phyloP scores from a whole-genome alignment of 2,888 invertebrate genomes.

The Xanthorhoe spadicearia region DNA sequence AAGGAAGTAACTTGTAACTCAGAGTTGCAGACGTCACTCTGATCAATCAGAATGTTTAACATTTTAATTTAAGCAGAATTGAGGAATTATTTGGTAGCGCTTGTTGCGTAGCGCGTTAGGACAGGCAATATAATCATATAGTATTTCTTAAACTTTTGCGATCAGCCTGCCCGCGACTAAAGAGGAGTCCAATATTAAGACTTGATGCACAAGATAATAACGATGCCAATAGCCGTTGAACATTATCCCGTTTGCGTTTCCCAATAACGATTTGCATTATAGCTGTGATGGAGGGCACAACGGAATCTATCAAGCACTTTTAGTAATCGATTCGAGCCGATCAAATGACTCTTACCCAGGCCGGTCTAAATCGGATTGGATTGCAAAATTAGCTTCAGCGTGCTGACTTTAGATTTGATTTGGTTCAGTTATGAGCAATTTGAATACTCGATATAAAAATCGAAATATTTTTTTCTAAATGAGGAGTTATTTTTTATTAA shows the following conservation, averaged over 20 bases:
- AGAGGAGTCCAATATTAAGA: constrained; percentile 6
- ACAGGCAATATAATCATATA: too few species aligned
- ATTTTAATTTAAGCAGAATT: constrained; percentile 5
- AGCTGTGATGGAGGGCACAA: constrained; percentile 50
- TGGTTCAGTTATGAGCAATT: not conserved
- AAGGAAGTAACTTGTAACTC: constrained; percentile 51
- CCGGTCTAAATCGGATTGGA: not conserved
- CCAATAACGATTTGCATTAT: constrained; percentile 45
- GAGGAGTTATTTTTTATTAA: not conserved
- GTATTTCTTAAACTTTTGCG: too few species aligned
- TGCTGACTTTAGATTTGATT: constrained; percentile 7
- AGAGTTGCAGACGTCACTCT: constrained; percentile 18
- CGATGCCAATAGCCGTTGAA: constrained; percentile 11
- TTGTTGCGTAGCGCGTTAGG: too few species aligned
- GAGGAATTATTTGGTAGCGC: not conserved
- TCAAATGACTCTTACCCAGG: constrained; percentile 52
- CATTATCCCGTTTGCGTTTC: constrained; percentile 36
- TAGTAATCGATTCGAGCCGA: constrained; percentile 58
- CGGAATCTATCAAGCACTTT: constrained; percentile 52
- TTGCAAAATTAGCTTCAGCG: constrained; percentile 1
- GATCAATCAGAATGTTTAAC: constrained; percentile 1
- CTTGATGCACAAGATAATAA: constrained; percentile 10
- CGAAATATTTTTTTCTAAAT: not conserved
- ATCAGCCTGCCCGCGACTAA: too few species aligned
- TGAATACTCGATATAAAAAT: not conserved